Evolutionary conservation across 2,888 invertebrate genomes (phyloP).

Genomic region (Hybos culiciformis): DNA sequence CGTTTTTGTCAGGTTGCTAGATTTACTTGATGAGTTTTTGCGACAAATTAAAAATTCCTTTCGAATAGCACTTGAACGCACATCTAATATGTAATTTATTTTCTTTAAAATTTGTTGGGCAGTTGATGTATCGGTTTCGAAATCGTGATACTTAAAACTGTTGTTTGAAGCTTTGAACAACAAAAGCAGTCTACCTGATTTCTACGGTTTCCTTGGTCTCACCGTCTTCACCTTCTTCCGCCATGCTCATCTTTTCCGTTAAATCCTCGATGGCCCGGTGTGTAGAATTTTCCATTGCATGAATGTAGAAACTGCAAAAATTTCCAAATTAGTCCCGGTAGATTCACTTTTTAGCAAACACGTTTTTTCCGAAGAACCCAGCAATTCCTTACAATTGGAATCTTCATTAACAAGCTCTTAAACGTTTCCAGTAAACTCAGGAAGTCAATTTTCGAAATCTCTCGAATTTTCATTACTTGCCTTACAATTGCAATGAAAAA

Average conservation of each 20-base stretch:
- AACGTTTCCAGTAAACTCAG: not conserved
- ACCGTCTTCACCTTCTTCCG: too few species aligned
- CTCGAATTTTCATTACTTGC: not conserved
- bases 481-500: not conserved
- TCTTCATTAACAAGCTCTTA: not conserved
- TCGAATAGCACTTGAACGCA: conserved; percentile 63
- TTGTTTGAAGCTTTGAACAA: too few species aligned
- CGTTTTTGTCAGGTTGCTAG: too few species aligned
- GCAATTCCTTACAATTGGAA: not conserved
- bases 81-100: conserved; percentile 72
- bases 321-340: not conserved
- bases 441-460: not conserved
- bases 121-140: conserved; percentile 63
- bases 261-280: too few species aligned
- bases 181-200: too few species aligned
- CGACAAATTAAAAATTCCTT: conserved; percentile 68
- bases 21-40: too few species aligned
- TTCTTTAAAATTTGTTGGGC: conserved; percentile 78
- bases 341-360: not conserved
- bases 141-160: conserved; percentile 75
- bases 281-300: not conserved
- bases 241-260: too few species aligned
- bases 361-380: not conserved
- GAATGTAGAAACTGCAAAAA: not conserved
- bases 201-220: too few species aligned